phyloP scores from a whole-genome alignment of 2,797 vertebrate species.

The Enteromius thamalakanensis region DNA sequence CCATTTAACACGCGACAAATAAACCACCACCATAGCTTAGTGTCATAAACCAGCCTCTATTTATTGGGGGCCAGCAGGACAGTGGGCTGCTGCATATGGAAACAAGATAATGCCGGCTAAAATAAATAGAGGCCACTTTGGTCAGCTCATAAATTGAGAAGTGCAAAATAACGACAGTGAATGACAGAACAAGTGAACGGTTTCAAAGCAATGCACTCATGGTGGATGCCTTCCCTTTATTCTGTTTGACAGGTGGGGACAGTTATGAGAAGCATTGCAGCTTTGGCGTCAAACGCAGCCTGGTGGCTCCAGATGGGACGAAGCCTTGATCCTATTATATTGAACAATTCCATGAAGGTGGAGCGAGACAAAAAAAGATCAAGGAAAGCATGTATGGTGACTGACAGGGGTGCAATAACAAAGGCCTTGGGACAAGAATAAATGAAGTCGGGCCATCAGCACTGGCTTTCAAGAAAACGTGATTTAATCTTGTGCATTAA shows the following conservation, averaged over 20 bases:
- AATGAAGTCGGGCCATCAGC: constrained; percentile 46
- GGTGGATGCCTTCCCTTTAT: constrained; percentile 68
- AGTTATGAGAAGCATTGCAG: constrained; percentile 66
- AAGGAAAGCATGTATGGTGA: constrained; percentile 67
- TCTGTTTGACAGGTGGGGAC: constrained; percentile 55
- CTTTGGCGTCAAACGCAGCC: constrained; percentile 66
- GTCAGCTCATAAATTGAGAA: constrained; percentile 24
- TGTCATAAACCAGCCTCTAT: constrained; percentile 42
- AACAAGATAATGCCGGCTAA: constrained; percentile 32
- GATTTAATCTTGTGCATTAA: constrained; percentile 47
- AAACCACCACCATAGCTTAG: constrained; percentile 40
- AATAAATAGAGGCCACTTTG: constrained; percentile 50
- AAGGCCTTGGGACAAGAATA: constrained; percentile 51
- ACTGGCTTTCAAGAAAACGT: constrained; percentile 51
- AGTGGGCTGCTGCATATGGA: constrained; percentile 53
- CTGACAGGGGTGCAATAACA: constrained; percentile 33
- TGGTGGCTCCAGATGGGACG: constrained; percentile 59
- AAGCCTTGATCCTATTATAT: constrained; percentile 62
- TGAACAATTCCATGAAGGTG: constrained; percentile 68
- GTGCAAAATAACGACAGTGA: constrained; percentile 68
- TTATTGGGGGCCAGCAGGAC: constrained; percentile 48
- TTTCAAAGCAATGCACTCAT: constrained; percentile 60
- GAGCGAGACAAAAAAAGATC: constrained; percentile 53
- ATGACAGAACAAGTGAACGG: constrained; percentile 60
- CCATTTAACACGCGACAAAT: constrained; percentile 32